Evolutionary conservation across 2,888 invertebrate species (phyloP).

Genomic region (Cephus spinipes): DNA sequence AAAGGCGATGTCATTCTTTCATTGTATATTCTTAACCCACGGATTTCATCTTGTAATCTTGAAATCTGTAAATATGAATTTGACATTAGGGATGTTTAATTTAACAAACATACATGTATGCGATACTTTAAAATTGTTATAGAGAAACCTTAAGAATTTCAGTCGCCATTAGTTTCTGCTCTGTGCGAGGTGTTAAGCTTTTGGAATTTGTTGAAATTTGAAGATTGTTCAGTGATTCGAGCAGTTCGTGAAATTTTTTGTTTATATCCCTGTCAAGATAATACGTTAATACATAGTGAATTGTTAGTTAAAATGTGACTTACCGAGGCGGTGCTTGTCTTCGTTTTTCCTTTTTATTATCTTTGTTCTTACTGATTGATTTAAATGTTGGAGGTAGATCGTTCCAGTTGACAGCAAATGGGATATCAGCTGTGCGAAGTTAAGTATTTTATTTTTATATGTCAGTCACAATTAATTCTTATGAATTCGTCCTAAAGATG

Average conservation of each 20-base stretch:
- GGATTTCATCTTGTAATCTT: conserved; percentile 70
- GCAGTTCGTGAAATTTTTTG: conserved; percentile 60
- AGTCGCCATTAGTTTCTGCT: conserved; percentile 69
- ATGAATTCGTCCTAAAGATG: not conserved
- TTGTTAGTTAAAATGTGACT: conserved; percentile 15
- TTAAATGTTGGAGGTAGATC: conserved; percentile 56
- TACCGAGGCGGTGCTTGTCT: conserved; percentile 31
- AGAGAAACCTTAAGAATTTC: conserved; percentile 71
- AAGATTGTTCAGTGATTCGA: conserved; percentile 60
- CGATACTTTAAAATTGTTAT: conserved; percentile 3
- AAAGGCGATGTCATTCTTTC: conserved; percentile 31
- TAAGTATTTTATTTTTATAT: not conserved
- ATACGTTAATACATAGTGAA: not conserved
- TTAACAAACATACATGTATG: not conserved
- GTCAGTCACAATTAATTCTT: conserved; percentile 7
- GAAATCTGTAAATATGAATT: conserved; percentile 68
- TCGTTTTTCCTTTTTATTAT: conserved; percentile 24
- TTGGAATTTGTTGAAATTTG: conserved; percentile 28
- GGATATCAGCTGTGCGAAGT: conserved; percentile 69
- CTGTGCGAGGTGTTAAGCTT: conserved; percentile 65
- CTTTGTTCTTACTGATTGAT: not conserved
- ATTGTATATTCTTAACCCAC: conserved; percentile 64
- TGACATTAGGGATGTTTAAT: not conserved
- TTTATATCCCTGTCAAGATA: conserved; percentile 41
- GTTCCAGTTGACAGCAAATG: conserved; percentile 65